Evolutionary conservation across 1,140 invertebrate species (phyloP).

Genomic region (Temnothorax nylanderi): DNA sequence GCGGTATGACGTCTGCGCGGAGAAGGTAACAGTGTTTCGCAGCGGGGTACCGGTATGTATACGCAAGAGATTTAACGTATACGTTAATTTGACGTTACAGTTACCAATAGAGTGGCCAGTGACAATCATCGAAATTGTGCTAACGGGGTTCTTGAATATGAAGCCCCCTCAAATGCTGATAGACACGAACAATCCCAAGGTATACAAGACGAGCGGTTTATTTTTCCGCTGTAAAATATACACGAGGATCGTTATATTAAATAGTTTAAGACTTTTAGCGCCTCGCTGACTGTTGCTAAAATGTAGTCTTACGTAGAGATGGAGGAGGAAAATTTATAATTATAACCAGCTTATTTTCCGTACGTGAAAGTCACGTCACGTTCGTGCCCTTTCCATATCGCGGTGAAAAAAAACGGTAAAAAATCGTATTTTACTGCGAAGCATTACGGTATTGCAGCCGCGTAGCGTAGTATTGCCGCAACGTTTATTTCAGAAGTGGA

Average conservation of each 20-base stretch:
- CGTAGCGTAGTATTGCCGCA: not conserved
- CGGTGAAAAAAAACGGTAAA: not conserved
- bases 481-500: not conserved
- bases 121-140: not conserved
- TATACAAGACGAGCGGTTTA: constrained; percentile 69
- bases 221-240: not conserved
- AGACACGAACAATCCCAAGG: constrained; percentile 85
- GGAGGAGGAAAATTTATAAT: not conserved
- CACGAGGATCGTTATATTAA: not conserved
- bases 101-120: constrained; percentile 34
- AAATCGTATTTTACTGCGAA: not conserved
- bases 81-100: constrained; percentile 31
- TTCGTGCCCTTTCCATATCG: not conserved
- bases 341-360: not conserved
- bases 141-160: not conserved
- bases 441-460: not conserved
- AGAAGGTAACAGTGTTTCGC: constrained; percentile 74
- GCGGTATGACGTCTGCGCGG: constrained; percentile 75
- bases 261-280: not conserved
- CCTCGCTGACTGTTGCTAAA: not conserved
- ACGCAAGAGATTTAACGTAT: not conserved
- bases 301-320: not conserved
- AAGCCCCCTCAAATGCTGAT: constrained; percentile 79
- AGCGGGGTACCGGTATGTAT: not conserved
- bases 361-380: constrained; percentile 9